Base-by-base conservation (phyloP, 2,797 vertebrate genomes). In the Coendou prehensilis region DNA sequence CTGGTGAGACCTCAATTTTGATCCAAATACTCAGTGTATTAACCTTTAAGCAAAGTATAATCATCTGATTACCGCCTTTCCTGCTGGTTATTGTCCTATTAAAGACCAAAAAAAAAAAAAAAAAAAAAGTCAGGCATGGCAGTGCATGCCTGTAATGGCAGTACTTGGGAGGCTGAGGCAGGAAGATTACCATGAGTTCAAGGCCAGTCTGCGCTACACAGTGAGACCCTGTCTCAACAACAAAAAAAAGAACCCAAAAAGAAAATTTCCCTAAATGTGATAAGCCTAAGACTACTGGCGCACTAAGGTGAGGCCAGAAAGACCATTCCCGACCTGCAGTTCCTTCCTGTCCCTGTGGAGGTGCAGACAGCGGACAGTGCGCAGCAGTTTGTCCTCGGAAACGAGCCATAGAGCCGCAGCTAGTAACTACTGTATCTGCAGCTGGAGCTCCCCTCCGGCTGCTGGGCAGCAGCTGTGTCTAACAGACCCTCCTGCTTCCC, bases 251-350 rank as follows among this genome's bases (percentile, higher is more conserved):
- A 67, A 15, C 5, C 14, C 14, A 17, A n/a, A 67, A 67, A 17
- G 64, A 67, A n/a, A 67, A 33, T n/a, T n/a, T 85, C 67, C 37
- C 28, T 75, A 26, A 87, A 87, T 89, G 59, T 89, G 88, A 95
- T 91, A 1, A 57, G 73, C 61, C 61, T 78, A 54, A n/a, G 64
- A 50, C 23, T 67, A 22, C 52, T 37, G 6, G 63, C 2, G 23
- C 33, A 52, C 54, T 69, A 7, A 50, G 26, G 82, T 67, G 37
- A 45, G 67, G 63, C 50, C 22, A 41, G 50, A 81, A 87, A 80
- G 82, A 76, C 10, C 23, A 0, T 4, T 50, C 33, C 4, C 33
- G 52, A 83, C 9, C 10, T 3, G 15, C 52, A 37, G 13, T 41
- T 41, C 57, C 54, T 87, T 97, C 90, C 45, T 17, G 33, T 2